Evolutionary conservation across 2,113 vertebrate genomes (phyloP), one percentile per base, ranked within the genome.

Genomic region (Bolborhynchus lineola): DNA sequence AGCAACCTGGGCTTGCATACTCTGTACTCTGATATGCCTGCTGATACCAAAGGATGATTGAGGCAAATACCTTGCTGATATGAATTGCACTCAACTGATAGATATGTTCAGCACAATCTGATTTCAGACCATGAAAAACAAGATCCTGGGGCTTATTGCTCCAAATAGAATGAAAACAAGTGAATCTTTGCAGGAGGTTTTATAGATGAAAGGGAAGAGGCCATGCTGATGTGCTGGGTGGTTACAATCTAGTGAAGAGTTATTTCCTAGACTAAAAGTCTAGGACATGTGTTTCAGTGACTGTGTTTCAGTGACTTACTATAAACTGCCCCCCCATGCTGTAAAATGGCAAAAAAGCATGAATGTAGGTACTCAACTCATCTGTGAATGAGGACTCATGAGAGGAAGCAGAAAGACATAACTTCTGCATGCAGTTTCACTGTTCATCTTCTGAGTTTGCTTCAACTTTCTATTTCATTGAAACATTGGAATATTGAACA

Each of bases 71-170:
- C 29, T 80, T 0, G 0, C 47, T 82, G 75, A 55, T 80, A 23
- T 0, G 1, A 72, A 52, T 23, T 3, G 2, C 0, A 0, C 18
- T 52, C n/a, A 83, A 28, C 26, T 86, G 39, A 35, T 9, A 16
- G 24, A 31, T 29, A 52, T 2, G 2, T 69, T 57, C 71, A 86
- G 41, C 29, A 23, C 7, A 47, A 25, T 65, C 29, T 88, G 50
- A 31, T 86, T 72, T 90, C 53, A 84, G 50, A 69, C 10, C 24
- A 44, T 2, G 4, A 42, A 65, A 93, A 76, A 14, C 9, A 76
- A 69, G 33, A 68, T 55, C 13, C 33, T 72, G 3, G 16, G 3
- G 1, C 11, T 86, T 80, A 24, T 31, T 72, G 16, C 29, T 88
- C 64, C 17, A 2, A 26, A 35, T 1, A 47, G 13, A 68, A 23